Base-by-base conservation (phyloP, 2,797 vertebrate species). In the Malacoctenus gilli region DNA sequence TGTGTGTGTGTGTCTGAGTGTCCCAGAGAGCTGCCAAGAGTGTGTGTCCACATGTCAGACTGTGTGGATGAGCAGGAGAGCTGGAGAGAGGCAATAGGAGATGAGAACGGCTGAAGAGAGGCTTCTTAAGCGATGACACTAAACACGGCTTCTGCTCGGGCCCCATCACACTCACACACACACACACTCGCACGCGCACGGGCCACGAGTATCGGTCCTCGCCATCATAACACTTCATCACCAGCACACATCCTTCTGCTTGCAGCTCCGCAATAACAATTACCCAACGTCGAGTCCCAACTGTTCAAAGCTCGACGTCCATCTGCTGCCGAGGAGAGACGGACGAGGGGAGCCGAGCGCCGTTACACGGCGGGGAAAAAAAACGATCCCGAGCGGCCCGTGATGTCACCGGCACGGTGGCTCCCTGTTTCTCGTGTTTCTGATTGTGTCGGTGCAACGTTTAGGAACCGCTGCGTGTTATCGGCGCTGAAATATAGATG, bases 181-280 rank as follows among this genome's bases (percentile, higher is more conserved):
- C 25, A 28, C 25, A 28, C 25, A 4, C 25, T 1, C 4, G 5
- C 62, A 52, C 60, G 35, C 1, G 14, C 41, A 19, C 50, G 43
- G 43, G 54, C 68, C 68, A 41, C 58, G 21, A 76, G 69, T 65
- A 59, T 22, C 59, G 50, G 64, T 62, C 68, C 46, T 72, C 28
- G 35, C 70, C 66, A 50, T 77, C 68, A 61, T 59, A 49, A 75
- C 86, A 81, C 86, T 84, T 70, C 60, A 81, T 81, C 83, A 75
- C 58, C 56, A 4, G 49, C 72, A 3, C 77, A 40, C 63, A 51
- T 73, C 80, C 72, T 64, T 70, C 75, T 58, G 77, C 77, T 77
- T 9, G 64, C 81, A 49, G 65, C 66, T 30, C 57, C 19, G 57
- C 77, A 72, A 66, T 77, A 77, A 84, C 81, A 82, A 85, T 84